These are phyloP conservation scores for Whitmania pigra DNA, from an alignment of 1,140 invertebrate species.

Conservation along the genomic window DNA sequence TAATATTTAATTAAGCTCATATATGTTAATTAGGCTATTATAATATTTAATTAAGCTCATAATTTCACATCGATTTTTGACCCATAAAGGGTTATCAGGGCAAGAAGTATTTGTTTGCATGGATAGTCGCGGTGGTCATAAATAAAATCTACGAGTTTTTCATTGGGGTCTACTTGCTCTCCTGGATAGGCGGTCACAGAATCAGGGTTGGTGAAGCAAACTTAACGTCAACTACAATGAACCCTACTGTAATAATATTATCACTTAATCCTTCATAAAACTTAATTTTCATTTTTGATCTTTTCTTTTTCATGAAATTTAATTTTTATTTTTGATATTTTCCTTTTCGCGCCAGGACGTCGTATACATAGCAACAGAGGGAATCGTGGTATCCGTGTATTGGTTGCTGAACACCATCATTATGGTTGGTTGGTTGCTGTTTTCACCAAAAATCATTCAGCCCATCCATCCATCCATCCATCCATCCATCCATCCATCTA, in stretches of 20 bases:
- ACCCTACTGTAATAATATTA: neutral
- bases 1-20: too few relatives aligned
- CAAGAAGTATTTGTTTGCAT: conserved; percentile 18
- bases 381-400: conserved; percentile 16
- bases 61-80: too few relatives aligned
- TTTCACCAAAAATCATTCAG: too few relatives aligned
- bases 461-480: too few relatives aligned
- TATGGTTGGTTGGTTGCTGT: conserved; percentile 18
- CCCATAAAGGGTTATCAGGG: conserved; percentile 18
- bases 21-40: too few relatives aligned
- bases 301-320: neutral
- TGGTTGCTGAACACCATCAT: conserved; percentile 20
- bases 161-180: conserved; percentile 18
- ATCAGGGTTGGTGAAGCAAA: conserved; percentile 14
- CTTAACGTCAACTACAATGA: too few relatives aligned
- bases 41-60: too few relatives aligned
- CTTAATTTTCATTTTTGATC: neutral
- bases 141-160: conserved; percentile 20
- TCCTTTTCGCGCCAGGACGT: conserved; percentile 19
- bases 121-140: conserved; percentile 14
- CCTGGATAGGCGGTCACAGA: conserved; percentile 23
- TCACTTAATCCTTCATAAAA: neutral
- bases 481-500: too few relatives aligned
- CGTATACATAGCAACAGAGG: conserved; percentile 19
- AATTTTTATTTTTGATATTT: neutral